These are phyloP conservation scores for Dipodomys spectabilis DNA, from an alignment of 2,113 vertebrate genomes.

Conservation along the genomic window DNA sequence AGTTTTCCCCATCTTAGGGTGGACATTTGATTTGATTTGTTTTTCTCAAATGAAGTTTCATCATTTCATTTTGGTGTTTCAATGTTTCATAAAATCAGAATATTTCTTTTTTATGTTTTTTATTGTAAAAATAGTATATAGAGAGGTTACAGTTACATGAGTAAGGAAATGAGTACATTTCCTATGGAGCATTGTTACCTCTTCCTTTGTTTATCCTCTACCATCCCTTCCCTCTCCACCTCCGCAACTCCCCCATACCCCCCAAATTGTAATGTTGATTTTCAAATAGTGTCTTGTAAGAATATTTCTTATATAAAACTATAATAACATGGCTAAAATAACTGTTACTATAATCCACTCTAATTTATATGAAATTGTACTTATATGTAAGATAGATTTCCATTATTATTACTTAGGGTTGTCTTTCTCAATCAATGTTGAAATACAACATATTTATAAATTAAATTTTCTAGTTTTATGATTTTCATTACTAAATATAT, in stretches of 20 bases:
- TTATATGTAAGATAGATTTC: background rate
- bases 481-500: background rate
- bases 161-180: too few species aligned
- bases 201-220: too few species aligned
- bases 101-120: background rate
- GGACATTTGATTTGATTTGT: background rate
- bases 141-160: too few species aligned
- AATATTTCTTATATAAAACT: background rate
- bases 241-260: too few species aligned
- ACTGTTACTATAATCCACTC: background rate
- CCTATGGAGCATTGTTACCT: too few species aligned
- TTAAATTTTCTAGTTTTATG: background rate
- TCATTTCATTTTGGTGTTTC: conserved; percentile 28
- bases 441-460: background rate
- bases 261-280: too few species aligned
- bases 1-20: background rate
- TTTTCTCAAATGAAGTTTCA: background rate
- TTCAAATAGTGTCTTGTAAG: too few species aligned
- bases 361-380: background rate
- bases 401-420: background rate
- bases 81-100: background rate
- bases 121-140: too few species aligned
- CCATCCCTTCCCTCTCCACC: too few species aligned
- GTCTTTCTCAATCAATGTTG: background rate
- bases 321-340: background rate